A percentile compares a stretch with the other conserved stretches of the same genome.
Evolutionary conservation across 2,797 vertebrate genomes (phyloP).

Genomic region (Tinamus major): DNA sequence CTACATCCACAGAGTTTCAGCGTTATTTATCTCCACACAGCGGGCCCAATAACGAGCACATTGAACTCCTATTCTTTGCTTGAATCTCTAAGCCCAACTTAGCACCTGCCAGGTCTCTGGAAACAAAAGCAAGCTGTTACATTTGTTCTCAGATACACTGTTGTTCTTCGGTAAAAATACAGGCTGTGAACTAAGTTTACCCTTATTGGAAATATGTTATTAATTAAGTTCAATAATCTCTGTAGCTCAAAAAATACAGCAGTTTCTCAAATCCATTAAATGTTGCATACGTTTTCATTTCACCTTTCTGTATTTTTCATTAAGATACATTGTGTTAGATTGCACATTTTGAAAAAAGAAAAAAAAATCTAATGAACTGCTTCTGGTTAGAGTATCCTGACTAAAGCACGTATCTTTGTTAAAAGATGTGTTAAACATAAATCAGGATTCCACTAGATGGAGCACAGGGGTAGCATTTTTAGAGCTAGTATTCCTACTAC

Average conservation of each 20-base stretch:
- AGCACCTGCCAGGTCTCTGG: neutral
- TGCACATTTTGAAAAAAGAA: neutral
- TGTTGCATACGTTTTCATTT: neutral
- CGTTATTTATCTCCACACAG: neutral
- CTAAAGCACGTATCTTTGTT: neutral
- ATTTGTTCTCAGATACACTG: neutral
- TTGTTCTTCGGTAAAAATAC: neutral
- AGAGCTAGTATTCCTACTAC: neutral
- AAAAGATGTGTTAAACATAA: constrained; percentile 38
- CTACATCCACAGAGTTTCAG: neutral
- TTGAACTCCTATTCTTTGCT: neutral
- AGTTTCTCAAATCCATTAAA: neutral
- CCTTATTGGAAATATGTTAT: neutral
- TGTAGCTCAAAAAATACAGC: neutral
- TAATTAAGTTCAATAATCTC: neutral
- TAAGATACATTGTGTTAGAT: neutral
- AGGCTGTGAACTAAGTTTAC: neutral
- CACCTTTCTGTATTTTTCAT: neutral
- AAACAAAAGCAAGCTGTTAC: neutral
- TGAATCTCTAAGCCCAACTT: neutral
- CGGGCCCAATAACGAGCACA: neutral
- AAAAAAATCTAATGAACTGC: neutral
- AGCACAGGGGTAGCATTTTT: constrained; percentile 79
- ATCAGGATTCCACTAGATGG: constrained; percentile 81
- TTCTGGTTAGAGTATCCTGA: neutral